These are phyloP conservation scores for Rhyacophila brunnea DNA, from an alignment of 1,140 invertebrate species.

Conservation along the genomic window DNA sequence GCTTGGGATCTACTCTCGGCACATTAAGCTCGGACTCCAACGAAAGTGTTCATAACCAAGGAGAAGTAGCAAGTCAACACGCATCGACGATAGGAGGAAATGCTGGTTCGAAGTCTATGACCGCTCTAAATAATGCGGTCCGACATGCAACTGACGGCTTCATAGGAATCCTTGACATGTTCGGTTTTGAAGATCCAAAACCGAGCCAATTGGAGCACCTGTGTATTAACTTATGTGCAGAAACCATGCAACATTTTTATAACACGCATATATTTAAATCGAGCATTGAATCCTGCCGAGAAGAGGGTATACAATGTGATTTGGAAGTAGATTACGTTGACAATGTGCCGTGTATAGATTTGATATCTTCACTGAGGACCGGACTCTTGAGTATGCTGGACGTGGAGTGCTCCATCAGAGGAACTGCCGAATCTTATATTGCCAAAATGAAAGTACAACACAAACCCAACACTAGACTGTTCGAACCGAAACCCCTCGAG, in stretches of 20 bases:
- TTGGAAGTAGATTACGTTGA: conserved; percentile 92
- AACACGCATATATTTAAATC: conserved; percentile 96
- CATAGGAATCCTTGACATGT: conserved; percentile 94
- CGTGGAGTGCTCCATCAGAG: conserved; percentile 86
- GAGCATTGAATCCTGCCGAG: conserved; percentile 87
- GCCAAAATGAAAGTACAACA: conserved; percentile 85
- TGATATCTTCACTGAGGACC: conserved; percentile 89
- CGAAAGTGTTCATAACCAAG: conserved; percentile 87
- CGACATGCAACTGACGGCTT: conserved; percentile 92
- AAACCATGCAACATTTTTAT: conserved; percentile 97
- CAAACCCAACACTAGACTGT: conserved; percentile 58
- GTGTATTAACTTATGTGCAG: conserved; percentile 92
- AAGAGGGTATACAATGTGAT: conserved; percentile 90
- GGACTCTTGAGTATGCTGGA: conserved; percentile 90
- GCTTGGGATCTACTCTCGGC: conserved; percentile 82
- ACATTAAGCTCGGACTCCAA: conserved; percentile 88
- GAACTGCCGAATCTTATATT: conserved; percentile 85
- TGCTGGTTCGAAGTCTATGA: conserved; percentile 87
- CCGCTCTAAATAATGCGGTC: conserved; percentile 87
- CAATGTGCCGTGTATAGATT: conserved; percentile 93
- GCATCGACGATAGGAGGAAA: conserved; percentile 79
- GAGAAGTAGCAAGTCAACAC: conserved; percentile 80
- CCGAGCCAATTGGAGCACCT: conserved; percentile 89
- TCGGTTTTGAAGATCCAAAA: conserved; percentile 90
- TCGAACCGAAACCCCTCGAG: conserved; percentile 73